Conservation (phyloP, 2,888 invertebrate species). For the Heliconius erato region DNA sequence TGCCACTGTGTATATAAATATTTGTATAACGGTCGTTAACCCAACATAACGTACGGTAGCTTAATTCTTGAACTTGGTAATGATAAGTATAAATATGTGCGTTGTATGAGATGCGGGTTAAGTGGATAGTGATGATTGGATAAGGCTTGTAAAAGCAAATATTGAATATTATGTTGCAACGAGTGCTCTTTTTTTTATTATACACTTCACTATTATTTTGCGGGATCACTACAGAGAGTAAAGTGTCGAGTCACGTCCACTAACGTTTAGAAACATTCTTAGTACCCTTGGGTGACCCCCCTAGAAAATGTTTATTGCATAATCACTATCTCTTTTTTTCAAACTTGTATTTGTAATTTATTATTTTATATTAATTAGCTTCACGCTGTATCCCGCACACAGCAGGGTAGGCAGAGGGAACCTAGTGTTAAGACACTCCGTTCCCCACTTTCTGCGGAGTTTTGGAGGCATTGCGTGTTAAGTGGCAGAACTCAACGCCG, state of each 20-base stretch:
- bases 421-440: too few species aligned
- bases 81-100: conserved; percentile 24
- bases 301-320: too few species aligned
- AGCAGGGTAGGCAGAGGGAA: too few species aligned
- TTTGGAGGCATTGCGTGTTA: too few species aligned
- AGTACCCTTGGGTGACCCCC: too few species aligned
- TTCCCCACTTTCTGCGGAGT: too few species aligned
- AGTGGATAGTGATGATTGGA: not conserved
- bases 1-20: conserved; percentile 67
- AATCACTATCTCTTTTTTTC: too few species aligned
- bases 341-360: too few species aligned
- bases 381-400: too few species aligned
- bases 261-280: too few species aligned
- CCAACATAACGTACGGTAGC: conserved; percentile 45
- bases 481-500: too few species aligned
- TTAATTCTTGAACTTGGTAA: conserved; percentile 30
- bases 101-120: conserved; percentile 2
- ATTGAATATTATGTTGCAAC: not conserved
- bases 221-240: not conserved
- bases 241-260: not conserved
- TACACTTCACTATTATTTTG: not conserved
- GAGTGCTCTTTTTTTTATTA: not conserved
- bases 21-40: conserved; percentile 66
- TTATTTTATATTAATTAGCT: too few species aligned
- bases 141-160: not conserved